A percentile compares a stretch with the other conserved stretches of the same genome.
These are phyloP conservation scores for Monochamus alternatus DNA, from an alignment of 2,888 invertebrate species.

Conservation along the genomic window DNA sequence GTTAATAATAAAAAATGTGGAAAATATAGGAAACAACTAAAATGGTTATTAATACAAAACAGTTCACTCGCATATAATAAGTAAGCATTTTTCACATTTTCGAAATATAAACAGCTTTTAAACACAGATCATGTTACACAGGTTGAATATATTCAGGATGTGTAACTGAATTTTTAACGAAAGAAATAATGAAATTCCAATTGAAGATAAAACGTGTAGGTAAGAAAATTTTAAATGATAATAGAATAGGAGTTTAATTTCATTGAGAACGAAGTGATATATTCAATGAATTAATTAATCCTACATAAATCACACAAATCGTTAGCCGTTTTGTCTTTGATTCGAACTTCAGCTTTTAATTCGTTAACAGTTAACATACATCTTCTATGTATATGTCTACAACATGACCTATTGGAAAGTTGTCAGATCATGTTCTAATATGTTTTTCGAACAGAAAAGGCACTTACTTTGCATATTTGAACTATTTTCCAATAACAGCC, in stretches of 20 bases:
- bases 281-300: neutral
- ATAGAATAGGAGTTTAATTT: neutral
- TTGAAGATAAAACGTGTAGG: neutral
- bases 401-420: neutral
- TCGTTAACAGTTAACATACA: too few relatives aligned
- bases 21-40: too few relatives aligned
- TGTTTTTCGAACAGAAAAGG: neutral
- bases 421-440: neutral
- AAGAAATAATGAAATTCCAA: neutral
- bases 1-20: too few relatives aligned
- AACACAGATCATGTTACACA: too few relatives aligned
- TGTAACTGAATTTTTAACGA: neutral
- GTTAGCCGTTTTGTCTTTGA: neutral
- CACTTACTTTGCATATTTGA: neutral
- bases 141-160: too few relatives aligned
- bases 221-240: neutral
- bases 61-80: too few relatives aligned
- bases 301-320: neutral
- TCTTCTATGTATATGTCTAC: neutral
- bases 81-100: too few relatives aligned
- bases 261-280: neutral
- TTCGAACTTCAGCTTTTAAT: too few relatives aligned
- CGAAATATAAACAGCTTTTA: too few relatives aligned
- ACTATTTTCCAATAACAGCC: neutral
- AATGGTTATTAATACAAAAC: too few relatives aligned